These are phyloP conservation scores for Chrysina gloriosa DNA, from an alignment of 2,888 invertebrate species.

Conservation along the genomic window DNA sequence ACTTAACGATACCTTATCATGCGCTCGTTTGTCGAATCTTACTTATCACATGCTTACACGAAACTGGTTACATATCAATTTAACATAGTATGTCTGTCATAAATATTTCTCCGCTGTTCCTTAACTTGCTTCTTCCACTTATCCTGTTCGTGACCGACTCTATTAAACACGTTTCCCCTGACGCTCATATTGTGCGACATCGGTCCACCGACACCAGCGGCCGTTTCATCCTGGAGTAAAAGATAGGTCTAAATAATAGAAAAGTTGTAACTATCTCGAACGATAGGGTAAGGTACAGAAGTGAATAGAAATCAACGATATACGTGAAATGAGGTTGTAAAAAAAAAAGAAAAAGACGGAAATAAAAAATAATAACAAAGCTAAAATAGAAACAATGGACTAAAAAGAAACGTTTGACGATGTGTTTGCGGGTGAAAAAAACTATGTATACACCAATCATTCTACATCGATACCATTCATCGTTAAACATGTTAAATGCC, in stretches of 20 bases:
- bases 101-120: constrained; percentile 95
- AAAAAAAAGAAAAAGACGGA: too few relatives aligned
- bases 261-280: constrained; percentile 36
- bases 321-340: constrained; percentile 1
- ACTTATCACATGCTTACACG: constrained; percentile 39
- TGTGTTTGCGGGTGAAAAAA: not conserved
- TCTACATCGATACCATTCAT: constrained; percentile 15
- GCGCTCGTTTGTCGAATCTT: too few relatives aligned
- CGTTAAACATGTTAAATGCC: constrained; percentile 34
- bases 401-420: not conserved
- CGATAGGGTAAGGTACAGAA: not conserved
- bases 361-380: not conserved
- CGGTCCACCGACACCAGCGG: constrained; percentile 69
- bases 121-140: constrained; percentile 98
- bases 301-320: constrained; percentile 4
- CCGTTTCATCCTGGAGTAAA: constrained; percentile 71
- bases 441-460: not conserved
- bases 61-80: constrained; percentile 75
- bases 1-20: too few relatives aligned
- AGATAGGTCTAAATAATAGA: constrained; percentile 45
- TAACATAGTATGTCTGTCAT: constrained; percentile 97
- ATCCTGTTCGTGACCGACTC: constrained; percentile 96
- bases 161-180: constrained; percentile 86
- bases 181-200: constrained; percentile 83
- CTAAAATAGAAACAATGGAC: not conserved